These are phyloP conservation scores for Bradypodion pumilum DNA, from an alignment of 2,797 vertebrate species.

Conservation along the genomic window DNA sequence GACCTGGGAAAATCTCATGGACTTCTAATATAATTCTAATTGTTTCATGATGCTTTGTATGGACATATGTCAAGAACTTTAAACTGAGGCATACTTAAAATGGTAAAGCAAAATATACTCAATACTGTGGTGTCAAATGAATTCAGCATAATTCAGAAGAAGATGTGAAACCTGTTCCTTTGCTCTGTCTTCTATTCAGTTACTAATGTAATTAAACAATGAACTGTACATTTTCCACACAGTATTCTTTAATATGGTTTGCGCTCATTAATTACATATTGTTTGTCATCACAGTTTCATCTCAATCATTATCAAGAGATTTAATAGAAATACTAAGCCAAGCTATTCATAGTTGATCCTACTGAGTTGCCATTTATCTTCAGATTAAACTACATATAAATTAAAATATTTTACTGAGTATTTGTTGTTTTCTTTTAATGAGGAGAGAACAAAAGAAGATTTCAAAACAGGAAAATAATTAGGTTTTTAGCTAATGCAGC, in stretches of 20 bases:
- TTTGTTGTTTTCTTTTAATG: constrained; percentile 22
- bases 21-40: neutral
- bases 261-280: constrained; percentile 24
- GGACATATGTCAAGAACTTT: neutral
- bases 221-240: constrained; percentile 6
- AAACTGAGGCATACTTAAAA: neutral
- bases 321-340: constrained; percentile 25
- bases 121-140: constrained; percentile 7
- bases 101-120: neutral
- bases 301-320: constrained; percentile 30
- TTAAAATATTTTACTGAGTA: neutral
- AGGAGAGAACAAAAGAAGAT: neutral
- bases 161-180: neutral
- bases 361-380: constrained; percentile 25
- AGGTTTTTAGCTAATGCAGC: neutral
- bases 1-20: neutral
- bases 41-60: neutral
- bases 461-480: neutral
- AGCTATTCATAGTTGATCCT: neutral
- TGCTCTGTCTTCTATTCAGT: constrained; percentile 5
- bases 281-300: constrained; percentile 18
- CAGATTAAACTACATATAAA: constrained; percentile 30
- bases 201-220: neutral
- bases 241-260: neutral
- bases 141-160: constrained; percentile 9